Evolutionary conservation across 2,888 invertebrate genomes (phyloP).

Genomic region (Pecten maximus): DNA sequence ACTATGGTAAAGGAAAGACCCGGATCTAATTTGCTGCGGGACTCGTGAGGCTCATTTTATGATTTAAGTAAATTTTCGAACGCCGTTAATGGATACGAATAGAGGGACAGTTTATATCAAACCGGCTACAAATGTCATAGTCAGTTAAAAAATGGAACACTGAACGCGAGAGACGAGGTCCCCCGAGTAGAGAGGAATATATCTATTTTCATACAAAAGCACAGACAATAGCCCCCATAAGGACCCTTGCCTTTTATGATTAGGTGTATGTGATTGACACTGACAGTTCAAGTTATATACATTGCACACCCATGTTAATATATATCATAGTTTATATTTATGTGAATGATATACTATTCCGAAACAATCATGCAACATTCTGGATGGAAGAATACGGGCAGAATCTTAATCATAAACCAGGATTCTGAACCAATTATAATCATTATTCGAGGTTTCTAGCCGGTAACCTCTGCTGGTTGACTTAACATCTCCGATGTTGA

Average conservation of each 20-base stretch:
- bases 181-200: not conserved
- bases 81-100: not conserved
- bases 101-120: constrained; percentile 3
- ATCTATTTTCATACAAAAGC: not conserved
- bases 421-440: not conserved
- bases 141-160: not conserved
- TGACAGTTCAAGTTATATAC: not conserved
- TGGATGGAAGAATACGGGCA: no score
- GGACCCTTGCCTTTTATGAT: not conserved
- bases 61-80: constrained; percentile 15
- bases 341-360: not conserved
- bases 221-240: not conserved
- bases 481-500: not conserved
- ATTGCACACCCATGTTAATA: no score
- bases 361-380: not conserved
- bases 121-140: not conserved
- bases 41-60: not conserved
- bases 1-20: not conserved
- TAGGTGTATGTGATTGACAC: not conserved
- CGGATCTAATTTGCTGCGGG: not conserved
- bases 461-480: not conserved
- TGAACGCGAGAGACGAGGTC: not conserved
- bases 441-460: not conserved
- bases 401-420: not conserved
- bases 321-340: not conserved